These are phyloP conservation scores for Chionis minor DNA, from an alignment of 2,113 vertebrate genomes.

Conservation along the genomic window DNA sequence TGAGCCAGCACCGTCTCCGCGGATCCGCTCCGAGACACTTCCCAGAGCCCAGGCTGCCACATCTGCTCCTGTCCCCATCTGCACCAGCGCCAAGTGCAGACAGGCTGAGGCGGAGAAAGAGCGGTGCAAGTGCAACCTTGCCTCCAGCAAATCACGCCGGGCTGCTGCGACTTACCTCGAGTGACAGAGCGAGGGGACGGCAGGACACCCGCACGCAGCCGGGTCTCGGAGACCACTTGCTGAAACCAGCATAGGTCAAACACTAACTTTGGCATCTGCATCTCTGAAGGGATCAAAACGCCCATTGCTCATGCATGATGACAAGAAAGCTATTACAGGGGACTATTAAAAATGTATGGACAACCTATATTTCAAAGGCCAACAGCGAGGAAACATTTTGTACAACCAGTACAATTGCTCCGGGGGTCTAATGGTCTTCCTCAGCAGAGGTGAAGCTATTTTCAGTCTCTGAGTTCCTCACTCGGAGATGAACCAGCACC, in stretches of 20 bases:
- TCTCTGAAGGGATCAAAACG: background rate
- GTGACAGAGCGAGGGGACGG: background rate
- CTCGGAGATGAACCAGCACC: background rate
- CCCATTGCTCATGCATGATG: background rate
- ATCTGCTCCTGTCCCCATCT: background rate
- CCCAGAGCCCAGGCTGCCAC: background rate
- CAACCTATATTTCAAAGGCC: background rate
- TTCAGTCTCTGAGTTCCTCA: background rate
- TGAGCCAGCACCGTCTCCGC: background rate
- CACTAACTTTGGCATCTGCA: background rate
- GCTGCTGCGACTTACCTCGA: background rate
- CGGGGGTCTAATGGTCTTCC: accelerated
- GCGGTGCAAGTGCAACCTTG: accelerated
- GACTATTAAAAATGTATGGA: background rate
- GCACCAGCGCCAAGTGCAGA: background rate
- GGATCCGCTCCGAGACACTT: background rate
- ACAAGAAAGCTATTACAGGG: background rate
- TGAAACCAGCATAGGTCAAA: background rate
- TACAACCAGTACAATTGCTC: background rate
- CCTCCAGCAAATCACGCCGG: background rate
- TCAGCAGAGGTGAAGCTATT: background rate
- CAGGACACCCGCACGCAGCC: background rate
- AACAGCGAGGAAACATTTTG: background rate
- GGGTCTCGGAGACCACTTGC: background rate
- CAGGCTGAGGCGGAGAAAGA: background rate